A percentile compares a stretch with the other conserved stretches of the same genome.
Conservation (phyloP, 2,797 vertebrate genomes). For the Siniperca scherzeri region DNA sequence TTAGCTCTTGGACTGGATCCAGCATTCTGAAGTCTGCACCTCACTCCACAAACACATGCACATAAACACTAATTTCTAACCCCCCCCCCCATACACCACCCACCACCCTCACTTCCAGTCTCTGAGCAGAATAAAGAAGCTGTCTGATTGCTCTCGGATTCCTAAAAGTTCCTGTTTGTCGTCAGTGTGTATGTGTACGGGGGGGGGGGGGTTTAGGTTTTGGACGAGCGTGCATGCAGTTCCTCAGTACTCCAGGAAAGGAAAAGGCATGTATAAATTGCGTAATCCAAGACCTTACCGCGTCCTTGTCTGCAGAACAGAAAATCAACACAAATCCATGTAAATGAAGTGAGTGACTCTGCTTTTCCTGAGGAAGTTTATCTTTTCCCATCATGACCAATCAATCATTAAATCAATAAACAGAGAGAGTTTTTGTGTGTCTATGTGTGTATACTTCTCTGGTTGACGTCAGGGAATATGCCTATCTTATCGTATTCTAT, state of each 20-base stretch:
- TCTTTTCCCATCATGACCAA: slow-evolving; percentile 51
- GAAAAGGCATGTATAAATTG: slow-evolving; percentile 14
- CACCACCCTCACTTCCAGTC: slow-evolving; percentile 52
- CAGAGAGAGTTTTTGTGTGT: slow-evolving; percentile 13
- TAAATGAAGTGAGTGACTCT: slow-evolving; percentile 25
- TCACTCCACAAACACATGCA: slow-evolving; percentile 26
- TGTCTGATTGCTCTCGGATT: slow-evolving; percentile 42
- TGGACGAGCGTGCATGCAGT: slow-evolving; percentile 16
- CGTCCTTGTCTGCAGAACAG: slow-evolving; percentile 19
- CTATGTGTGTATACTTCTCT: not conserved
- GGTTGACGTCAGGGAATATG: slow-evolving; percentile 53
- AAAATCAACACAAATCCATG: slow-evolving; percentile 40
- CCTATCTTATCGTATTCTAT: slow-evolving; percentile 13
- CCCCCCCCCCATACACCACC: slow-evolving; percentile 17
- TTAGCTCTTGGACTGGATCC: slow-evolving; percentile 70
- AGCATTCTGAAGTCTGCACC: slow-evolving; percentile 56
- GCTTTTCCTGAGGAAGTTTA: slow-evolving; percentile 64
- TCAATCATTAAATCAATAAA: slow-evolving; percentile 58
- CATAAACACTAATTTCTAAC: slow-evolving; percentile 32
- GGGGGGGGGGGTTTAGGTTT: not conserved
- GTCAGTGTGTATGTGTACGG: not conserved
- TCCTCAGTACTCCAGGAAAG: slow-evolving; percentile 39
- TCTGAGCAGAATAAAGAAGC: slow-evolving; percentile 43
- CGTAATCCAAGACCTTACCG: slow-evolving; percentile 16
- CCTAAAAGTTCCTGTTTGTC: slow-evolving; percentile 45